These are phyloP conservation scores for Streptopelia turtur DNA, from an alignment of 2,797 vertebrate species.

Conservation along the genomic window DNA sequence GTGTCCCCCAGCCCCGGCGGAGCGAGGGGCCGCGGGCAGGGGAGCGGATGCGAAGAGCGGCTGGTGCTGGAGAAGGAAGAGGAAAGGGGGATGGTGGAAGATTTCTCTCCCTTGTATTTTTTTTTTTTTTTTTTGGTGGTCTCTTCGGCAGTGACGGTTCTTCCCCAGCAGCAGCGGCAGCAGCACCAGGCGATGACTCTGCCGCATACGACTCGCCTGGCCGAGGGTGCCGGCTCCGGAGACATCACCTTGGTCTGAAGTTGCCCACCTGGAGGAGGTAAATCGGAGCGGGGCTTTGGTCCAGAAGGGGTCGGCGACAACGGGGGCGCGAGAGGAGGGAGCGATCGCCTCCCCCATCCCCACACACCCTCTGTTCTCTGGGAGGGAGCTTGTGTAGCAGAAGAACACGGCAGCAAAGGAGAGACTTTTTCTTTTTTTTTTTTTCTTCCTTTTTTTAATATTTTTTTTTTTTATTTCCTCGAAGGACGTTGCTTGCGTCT, in stretches of 20 bases:
- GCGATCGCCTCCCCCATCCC: constrained; percentile 12
- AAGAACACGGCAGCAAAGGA: constrained; percentile 27
- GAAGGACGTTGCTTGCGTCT: not conserved
- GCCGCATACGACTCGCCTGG: constrained; percentile 58
- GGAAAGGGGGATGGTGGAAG: constrained; percentile 69
- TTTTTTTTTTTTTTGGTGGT: constrained; percentile 25
- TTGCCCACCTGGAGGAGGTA: constrained; percentile 72
- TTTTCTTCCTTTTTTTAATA: not conserved
- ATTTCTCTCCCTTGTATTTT: not conserved
- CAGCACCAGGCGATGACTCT: constrained; percentile 44
- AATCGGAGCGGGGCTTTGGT: constrained; percentile 25
- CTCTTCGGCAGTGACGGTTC: constrained; percentile 62
- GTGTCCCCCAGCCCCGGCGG: constrained; percentile 49
- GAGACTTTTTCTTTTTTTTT: constrained; percentile 10
- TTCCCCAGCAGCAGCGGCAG: constrained; percentile 41
- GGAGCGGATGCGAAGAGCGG: constrained; percentile 67
- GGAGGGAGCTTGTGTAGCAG: constrained; percentile 1
- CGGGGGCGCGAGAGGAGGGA: not conserved
- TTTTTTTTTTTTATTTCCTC: not conserved
- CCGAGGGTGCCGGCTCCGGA: constrained; percentile 42
- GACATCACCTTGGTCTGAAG: constrained; percentile 68
- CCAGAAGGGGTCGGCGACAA: constrained; percentile 19
- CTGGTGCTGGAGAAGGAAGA: not conserved
- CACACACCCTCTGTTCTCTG: constrained; percentile 21
- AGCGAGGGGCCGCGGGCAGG: constrained; percentile 73